Evolutionary conservation across 2,113 vertebrate species (phyloP).

Genomic region (Corynorhinus townsendii): DNA sequence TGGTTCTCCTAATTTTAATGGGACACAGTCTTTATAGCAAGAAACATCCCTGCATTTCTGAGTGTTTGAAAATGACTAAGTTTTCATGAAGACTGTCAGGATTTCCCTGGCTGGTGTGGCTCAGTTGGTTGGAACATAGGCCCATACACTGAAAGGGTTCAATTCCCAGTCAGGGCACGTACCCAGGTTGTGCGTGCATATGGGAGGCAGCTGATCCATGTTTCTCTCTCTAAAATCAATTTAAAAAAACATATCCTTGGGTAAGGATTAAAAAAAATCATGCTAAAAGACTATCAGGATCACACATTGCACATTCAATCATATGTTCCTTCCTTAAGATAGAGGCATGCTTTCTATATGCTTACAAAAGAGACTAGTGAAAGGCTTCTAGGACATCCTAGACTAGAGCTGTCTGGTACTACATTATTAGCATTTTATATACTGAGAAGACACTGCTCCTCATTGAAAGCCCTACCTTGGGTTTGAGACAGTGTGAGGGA

Average conservation of each 20-base stretch:
- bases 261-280: too few species aligned
- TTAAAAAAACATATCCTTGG: too few species aligned
- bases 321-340: background rate
- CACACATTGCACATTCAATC: background rate
- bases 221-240: background rate
- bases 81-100: background rate
- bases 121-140: background rate
- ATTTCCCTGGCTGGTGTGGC: background rate
- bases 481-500: background rate
- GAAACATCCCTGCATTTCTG: background rate
- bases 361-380: background rate
- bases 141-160: background rate
- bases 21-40: background rate
- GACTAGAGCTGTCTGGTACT: background rate
- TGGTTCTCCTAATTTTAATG: background rate
- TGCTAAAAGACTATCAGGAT: too few species aligned
- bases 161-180: background rate
- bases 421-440: background rate
- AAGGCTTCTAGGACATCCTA: background rate
- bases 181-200: background rate
- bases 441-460: background rate
- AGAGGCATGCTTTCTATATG: background rate
- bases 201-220: background rate
- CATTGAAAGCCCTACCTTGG: background rate
- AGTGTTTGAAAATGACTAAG: background rate